A percentile compares a stretch with the other conserved stretches of the same genome.
Conservation (phyloP, 1,140 invertebrate species). For the Brachionus plicatilis region DNA sequence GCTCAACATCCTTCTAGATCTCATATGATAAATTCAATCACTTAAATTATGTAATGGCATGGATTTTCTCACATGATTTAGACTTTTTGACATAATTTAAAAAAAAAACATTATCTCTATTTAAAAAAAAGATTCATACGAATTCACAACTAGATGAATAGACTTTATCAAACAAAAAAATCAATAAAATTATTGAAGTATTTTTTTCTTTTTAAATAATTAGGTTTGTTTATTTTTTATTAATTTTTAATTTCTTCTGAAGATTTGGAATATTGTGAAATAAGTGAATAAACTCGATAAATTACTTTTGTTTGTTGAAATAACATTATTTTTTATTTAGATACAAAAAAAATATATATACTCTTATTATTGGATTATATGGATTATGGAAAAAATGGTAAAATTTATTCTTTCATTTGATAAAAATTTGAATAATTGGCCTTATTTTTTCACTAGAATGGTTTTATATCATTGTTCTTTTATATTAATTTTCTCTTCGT, state of each 20-base stretch:
- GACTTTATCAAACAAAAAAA: background rate
- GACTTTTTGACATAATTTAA: background rate
- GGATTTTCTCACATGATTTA: background rate
- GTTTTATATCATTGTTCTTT: background rate
- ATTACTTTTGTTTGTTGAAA: background rate
- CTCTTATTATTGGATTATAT: background rate
- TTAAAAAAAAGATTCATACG: background rate
- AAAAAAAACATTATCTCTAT: background rate
- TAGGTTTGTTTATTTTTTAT: background rate
- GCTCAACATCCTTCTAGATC: background rate
- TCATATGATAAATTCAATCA: background rate
- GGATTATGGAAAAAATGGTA: background rate
- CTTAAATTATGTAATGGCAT: background rate
- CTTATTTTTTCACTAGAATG: background rate
- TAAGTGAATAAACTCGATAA: background rate
- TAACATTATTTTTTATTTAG: background rate
- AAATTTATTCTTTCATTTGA: background rate
- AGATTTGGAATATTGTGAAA: background rate
- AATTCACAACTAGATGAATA: background rate
- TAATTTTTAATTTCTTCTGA: background rate
- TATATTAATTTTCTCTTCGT: background rate
- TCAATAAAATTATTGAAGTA: background rate
- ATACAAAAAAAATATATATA: background rate
- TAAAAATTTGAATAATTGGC: background rate
- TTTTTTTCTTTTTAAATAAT: background rate